Conservation (phyloP, 2,113 vertebrate genomes). For the Vidua macroura region DNA sequence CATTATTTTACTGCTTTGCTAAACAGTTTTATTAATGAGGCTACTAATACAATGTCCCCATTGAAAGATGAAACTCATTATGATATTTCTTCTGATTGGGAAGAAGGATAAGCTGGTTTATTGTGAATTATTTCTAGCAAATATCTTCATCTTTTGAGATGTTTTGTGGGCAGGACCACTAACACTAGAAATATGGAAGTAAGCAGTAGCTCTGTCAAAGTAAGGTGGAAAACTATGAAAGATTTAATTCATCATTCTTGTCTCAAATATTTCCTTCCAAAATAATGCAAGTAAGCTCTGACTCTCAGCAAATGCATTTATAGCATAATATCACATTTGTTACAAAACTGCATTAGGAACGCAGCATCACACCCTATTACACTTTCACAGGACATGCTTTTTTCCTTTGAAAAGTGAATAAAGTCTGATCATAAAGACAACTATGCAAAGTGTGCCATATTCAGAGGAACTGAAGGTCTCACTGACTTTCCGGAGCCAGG, state of each 20-base stretch:
- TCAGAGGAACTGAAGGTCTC: background rate
- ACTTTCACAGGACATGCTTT: background rate
- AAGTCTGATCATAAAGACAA: background rate
- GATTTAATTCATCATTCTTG: background rate
- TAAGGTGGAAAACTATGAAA: background rate
- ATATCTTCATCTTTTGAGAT: background rate
- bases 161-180: background rate
- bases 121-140: background rate
- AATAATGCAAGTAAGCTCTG: background rate
- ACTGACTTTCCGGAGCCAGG: background rate
- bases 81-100: background rate
- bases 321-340: background rate
- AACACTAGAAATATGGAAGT: background rate
- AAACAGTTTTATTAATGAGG: constrained; percentile 16
- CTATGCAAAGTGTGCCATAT: background rate
- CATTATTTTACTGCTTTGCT: constrained; percentile 13
- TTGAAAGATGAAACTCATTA: background rate
- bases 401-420: background rate
- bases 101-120: background rate
- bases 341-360: background rate
- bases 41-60: background rate
- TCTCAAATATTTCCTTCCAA: background rate
- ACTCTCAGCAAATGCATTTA: background rate
- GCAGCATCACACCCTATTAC: background rate
- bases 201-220: background rate